Evolutionary conservation across 1,140 invertebrate genomes (phyloP), one percentile per base, ranked within the genome.

Genomic region (Pseudachorutes palmiensis): DNA sequence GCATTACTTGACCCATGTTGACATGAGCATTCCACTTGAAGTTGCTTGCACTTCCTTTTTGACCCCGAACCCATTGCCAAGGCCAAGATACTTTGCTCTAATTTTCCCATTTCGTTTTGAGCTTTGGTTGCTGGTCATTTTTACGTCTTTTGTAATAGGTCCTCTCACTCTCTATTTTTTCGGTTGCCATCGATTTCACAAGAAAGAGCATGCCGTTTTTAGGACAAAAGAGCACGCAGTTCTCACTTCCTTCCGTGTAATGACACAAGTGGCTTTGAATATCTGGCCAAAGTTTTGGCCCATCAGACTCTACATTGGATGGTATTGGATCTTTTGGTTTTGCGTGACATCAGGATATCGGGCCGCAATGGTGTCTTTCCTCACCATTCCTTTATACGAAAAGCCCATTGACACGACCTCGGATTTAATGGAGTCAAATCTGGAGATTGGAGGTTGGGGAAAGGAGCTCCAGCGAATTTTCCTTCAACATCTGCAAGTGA

Each of bases 251-350:
- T 65, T 71, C 41, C 33, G 67, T 14, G 57, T 73, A 3, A 71
- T 73, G 72, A 48, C 55, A 28, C 72, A 73, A 68, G 72, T 73
- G 28, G 67, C 69, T 2, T 14, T 73, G 12, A 57, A 69, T 49
- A 29, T 71, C 22, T 73, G 72, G 72, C 72, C 72, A 49, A 71
- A 70, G 32, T 69, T 59, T 29, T 91, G 89, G 88, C 86, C 89
- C 0, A 77, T 91, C 45, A 79, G 89, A 36, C 77, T 91, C 19
- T 80, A 91, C 14, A 89, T 89, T 24, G 89, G 89, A 1, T 91
- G 88, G 84, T 91, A 90, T 78, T 91, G 89, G 89, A 75, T 91
- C 0, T 92, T 90, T 74, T 88, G 86, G 73, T 85, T 91, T 62
- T 79, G 91, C 2, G 81, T 91, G 30, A 85, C 86, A 0, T 87